Percentiles rank a stretch among this genome's conserved stretches.
These are phyloP conservation scores for Scaptomyza reducta DNA, from an alignment of 2,888 invertebrate species.

Conservation along the genomic window DNA sequence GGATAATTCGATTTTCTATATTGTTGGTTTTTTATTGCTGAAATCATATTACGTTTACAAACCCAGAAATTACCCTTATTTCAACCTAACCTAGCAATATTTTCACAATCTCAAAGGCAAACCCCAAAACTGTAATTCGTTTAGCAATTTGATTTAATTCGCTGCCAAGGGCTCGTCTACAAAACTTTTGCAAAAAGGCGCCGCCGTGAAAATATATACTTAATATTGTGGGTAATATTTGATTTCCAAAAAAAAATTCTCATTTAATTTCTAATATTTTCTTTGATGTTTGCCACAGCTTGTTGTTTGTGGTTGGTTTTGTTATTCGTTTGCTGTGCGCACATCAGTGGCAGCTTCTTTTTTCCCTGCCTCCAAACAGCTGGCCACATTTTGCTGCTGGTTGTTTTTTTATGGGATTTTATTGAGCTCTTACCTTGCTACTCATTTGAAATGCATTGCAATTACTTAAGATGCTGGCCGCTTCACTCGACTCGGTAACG, in stretches of 20 bases:
- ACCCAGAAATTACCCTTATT: background rate
- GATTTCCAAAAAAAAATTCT: slow-evolving; percentile 51
- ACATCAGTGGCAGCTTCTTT: slow-evolving; percentile 32
- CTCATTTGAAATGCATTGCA: slow-evolving; percentile 64
- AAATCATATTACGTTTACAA: too few relatives aligned
- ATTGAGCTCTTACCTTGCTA: slow-evolving; percentile 13
- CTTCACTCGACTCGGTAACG: slow-evolving; percentile 21
- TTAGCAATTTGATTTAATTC: slow-evolving; percentile 25
- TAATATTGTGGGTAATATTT: slow-evolving; percentile 44
- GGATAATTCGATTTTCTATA: background rate
- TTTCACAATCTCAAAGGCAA: slow-evolving; percentile 1
- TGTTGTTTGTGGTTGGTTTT: slow-evolving; percentile 24
- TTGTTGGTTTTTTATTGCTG: background rate
- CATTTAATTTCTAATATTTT: slow-evolving; percentile 47
- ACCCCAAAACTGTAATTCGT: slow-evolving; percentile 30
- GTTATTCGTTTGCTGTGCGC: slow-evolving; percentile 39
- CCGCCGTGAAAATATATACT: slow-evolving; percentile 14
- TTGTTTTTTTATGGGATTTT: background rate
- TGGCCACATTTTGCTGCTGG: slow-evolving; percentile 18
- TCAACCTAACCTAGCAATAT: background rate
- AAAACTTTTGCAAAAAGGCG: slow-evolving; percentile 1
- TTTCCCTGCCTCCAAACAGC: background rate
- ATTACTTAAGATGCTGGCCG: slow-evolving; percentile 12
- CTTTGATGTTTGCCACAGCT: slow-evolving; percentile 56
- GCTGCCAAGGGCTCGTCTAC: slow-evolving; percentile 14